These are phyloP conservation scores for Eilema sororculum DNA, from an alignment of 2,888 invertebrate genomes.

Conservation along the genomic window DNA sequence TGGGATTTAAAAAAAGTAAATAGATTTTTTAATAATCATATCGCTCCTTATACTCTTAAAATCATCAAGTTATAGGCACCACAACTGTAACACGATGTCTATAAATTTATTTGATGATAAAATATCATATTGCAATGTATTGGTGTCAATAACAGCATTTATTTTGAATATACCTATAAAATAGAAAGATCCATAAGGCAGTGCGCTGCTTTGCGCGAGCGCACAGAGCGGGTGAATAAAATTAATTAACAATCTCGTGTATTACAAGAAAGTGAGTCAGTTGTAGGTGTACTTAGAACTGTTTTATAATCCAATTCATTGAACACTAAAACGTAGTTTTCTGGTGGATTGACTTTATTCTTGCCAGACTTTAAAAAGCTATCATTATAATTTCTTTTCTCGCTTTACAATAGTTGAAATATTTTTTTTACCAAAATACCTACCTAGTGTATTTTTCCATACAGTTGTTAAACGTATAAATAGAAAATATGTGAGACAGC, in stretches of 20 bases:
- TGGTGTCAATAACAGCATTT: neutral
- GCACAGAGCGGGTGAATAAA: no score
- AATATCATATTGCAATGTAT: neutral
- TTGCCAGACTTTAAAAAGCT: slow-evolving; percentile 27
- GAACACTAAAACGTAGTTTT: slow-evolving; percentile 3
- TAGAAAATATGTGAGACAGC: neutral
- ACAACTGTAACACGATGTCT: neutral
- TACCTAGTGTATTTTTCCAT: neutral
- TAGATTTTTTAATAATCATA: neutral
- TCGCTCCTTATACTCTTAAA: neutral
- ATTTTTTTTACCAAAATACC: neutral
- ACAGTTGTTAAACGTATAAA: neutral
- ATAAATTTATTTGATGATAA: no score
- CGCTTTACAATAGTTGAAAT: no score
- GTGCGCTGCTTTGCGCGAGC: neutral
- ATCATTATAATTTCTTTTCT: neutral
- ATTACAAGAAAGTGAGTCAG: neutral
- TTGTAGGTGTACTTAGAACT: neutral
- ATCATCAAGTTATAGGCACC: neutral
- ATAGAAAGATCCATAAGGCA: neutral
- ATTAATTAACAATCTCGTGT: neutral
- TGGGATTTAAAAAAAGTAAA: neutral
- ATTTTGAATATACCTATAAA: neutral
- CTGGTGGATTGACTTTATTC: slow-evolving; percentile 21
- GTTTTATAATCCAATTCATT: neutral